Base-by-base conservation (phyloP, 2,888 invertebrate species). In the Fragum sueziense region DNA sequence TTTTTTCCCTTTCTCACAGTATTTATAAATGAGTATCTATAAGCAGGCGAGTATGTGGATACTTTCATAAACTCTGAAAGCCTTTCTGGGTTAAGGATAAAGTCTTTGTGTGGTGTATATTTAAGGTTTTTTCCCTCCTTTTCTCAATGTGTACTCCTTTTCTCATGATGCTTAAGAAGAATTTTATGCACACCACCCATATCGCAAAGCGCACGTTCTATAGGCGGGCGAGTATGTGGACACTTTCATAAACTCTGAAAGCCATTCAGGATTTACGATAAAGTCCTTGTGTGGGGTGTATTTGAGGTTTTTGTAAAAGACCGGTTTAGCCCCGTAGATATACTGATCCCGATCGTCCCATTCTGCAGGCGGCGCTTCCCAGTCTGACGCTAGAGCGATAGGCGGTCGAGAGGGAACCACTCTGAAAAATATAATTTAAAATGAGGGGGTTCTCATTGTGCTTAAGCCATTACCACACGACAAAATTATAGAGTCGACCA, bases 321-420 rank as follows among this genome's bases (percentile, higher is more conserved):
- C 72, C 11, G 84, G 74, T 54, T 85, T 86, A 0, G 87, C 74
- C 6, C 86, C 85, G 68, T 85, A 86, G 11, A 86, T 82, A 41
- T 85, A 87, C n/a, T 83, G 85, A 67, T 86, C 86, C 9, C 86
- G 65, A 52, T 87, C 87, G 54, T 87, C 87, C 87, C 87, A 87
- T 0, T 84, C 83, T 2, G 87, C 87, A 0, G 86, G 86, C 1
- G 87, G 87, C 9, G 87, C 87, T 41, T 83, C 74, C 86, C 85
- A 87, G 59, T 87, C 85, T 6, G 84, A 83, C 17, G 79, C 73
- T 14, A 85, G 69, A 6, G 87, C 87, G 29, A 85, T 82, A 2
- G 83, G 54, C 4, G 85, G 86, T 62, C 87, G 73, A 11, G 80
- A 25, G 1, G 87, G 87, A 17, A 87, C 87, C 14, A 77, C 83